These are phyloP conservation scores for Ascaphus truei DNA, from an alignment of 2,113 vertebrate genomes.

Conservation along the genomic window DNA sequence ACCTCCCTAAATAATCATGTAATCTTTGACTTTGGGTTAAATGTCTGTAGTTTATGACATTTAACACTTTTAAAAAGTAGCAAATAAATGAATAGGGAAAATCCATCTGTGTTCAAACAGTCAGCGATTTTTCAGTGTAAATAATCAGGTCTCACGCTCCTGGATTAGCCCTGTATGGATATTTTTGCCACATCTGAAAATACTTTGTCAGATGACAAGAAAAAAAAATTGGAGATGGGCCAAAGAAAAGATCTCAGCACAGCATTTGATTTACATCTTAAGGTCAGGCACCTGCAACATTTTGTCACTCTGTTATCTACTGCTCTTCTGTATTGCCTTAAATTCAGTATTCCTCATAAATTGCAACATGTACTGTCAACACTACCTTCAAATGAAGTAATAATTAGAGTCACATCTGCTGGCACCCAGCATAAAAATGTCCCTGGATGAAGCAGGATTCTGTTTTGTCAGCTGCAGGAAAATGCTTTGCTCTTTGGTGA, in stretches of 20 bases:
- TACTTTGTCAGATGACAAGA: background rate
- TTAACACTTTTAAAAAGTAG: too few species aligned
- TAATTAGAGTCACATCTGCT: conserved; percentile 16
- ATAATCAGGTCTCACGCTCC: background rate
- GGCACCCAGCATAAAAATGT: background rate
- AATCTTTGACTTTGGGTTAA: conserved; percentile 12
- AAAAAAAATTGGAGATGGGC: background rate
- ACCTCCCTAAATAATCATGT: background rate
- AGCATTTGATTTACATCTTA: conserved; percentile 9
- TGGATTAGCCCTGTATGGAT: background rate
- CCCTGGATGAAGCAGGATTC: background rate
- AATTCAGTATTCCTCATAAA: conserved; percentile 1
- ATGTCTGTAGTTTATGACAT: conserved; percentile 24
- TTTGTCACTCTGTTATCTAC: background rate
- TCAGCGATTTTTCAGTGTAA: background rate
- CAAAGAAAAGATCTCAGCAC: background rate
- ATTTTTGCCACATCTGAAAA: background rate
- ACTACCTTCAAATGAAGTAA: background rate
- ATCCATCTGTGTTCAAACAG: background rate
- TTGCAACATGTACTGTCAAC: conserved; percentile 1
- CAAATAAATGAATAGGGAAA: conserved; percentile 1
- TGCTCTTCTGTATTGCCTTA: background rate
- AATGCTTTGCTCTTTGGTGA: conserved; percentile 4
- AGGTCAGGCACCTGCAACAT: background rate
- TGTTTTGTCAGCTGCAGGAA: conserved; percentile 32